phyloP scores from a whole-genome alignment of 2,797 vertebrate genomes.

The Eospalax fontanierii region DNA sequence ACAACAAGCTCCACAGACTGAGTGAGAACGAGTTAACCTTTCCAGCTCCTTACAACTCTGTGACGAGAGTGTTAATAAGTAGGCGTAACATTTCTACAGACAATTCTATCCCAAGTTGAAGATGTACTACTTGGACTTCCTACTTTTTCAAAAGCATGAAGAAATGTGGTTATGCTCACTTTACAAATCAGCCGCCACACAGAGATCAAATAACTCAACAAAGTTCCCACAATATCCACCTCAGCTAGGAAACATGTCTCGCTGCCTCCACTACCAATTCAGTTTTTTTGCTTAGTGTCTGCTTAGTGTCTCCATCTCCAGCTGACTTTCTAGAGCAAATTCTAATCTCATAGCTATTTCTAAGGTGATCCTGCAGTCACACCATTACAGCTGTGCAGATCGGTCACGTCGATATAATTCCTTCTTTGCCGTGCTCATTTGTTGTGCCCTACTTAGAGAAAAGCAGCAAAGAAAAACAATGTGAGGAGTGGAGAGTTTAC shows the following conservation, averaged over 20 bases:
- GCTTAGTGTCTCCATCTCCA: not conserved
- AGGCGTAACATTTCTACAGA: constrained; percentile 38
- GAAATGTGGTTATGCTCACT: not conserved
- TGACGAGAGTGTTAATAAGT: constrained; percentile 62
- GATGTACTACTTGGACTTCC: constrained; percentile 3
- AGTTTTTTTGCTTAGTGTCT: not conserved
- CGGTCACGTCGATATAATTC: not conserved
- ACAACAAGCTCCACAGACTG: constrained; percentile 53
- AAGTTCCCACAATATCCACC: not conserved
- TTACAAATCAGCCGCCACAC: constrained; percentile 21
- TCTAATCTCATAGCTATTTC: constrained; percentile 16
- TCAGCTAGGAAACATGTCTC: not conserved
- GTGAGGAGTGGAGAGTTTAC: not conserved
- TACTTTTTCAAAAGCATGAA: constrained; percentile 61
- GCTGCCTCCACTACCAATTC: not conserved
- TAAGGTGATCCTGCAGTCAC: not conserved
- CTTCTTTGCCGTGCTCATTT: not conserved
- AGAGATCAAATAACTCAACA: constrained; percentile 54
- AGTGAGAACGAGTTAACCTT: constrained; percentile 54
- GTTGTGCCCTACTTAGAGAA: constrained; percentile 19
- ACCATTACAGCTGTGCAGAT: not conserved
- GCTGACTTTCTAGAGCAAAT: constrained; percentile 41
- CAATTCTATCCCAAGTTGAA: constrained; percentile 57
- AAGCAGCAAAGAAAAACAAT: constrained; percentile 45
- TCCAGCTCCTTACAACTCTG: not conserved